Evolutionary conservation across 2,888 invertebrate species (phyloP), one percentile per base, ranked within the genome.

Genomic region (Mylabris sibirica): DNA sequence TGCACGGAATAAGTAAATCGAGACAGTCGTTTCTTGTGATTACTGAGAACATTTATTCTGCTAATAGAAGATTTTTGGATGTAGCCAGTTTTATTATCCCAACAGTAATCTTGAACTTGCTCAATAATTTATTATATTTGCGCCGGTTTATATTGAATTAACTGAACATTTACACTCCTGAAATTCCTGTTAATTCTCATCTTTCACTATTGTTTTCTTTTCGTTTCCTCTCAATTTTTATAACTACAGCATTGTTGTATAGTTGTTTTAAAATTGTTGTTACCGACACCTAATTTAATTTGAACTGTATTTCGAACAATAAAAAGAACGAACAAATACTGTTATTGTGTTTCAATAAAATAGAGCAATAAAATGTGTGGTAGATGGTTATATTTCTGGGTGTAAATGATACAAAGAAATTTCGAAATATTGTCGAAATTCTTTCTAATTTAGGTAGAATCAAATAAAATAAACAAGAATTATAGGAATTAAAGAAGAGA

Each of bases 321-420:
- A 63, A 63, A 60, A 64, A 41, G 44, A 49, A 64, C 3, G 11
- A 38, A 38, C 11, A 14, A 12, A 14, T 38, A 2, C 12, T 38
- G 38, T 12, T 38, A 12, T 38, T 38, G 8, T 38, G 5, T 62
- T 63, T 38, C 70, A 70, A 70, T 70, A 70, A 70, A 70, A 70
- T 67, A 49, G 71, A 69, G 72, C 69, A 69, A 73, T 72, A 73
- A 75, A 73, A 66, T 30, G 30, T 30, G 4, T 41, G n/a, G 70
- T 63, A n/a, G n/a, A n/a, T n/a, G n/a, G n/a, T n/a, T n/a, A 66
- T 65, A 63, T 67, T 67, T 66, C 62, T 63, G 71, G 73, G 71
- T 72, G 72, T 70, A 74, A 74, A 74, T 74, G 69, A 69, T 67
- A 66, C 67, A 66, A 67, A 60, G 68, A 73, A 71, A 73, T 67